Conservation (phyloP, 2,113 vertebrate species). For the Thermophis baileyi region DNA sequence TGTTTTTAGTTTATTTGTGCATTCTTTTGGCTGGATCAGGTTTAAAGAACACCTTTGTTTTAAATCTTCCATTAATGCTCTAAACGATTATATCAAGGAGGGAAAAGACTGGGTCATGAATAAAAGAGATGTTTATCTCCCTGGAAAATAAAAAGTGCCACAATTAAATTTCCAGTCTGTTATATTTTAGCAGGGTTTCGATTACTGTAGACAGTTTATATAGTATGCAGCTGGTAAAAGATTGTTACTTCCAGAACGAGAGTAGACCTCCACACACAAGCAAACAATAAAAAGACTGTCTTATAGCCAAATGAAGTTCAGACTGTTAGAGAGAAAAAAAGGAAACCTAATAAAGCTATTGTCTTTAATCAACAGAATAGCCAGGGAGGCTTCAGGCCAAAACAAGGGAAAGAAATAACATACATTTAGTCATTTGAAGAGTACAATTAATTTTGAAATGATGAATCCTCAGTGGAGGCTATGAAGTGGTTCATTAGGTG, state of each 20-base stretch:
- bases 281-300: background rate
- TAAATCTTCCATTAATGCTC: conserved; percentile 4
- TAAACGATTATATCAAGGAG: background rate
- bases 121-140: conserved; percentile 23
- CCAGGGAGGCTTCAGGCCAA: conserved; percentile 14
- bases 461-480: background rate
- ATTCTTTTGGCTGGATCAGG: conserved; percentile 23
- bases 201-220: background rate
- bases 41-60: conserved; percentile 42
- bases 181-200: background rate
- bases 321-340: background rate
- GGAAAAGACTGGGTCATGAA: background rate
- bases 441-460: conserved; percentile 27
- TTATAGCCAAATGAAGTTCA: background rate
- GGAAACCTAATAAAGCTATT: background rate
- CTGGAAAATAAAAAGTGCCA: conserved; percentile 40
- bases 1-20: background rate
- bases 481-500: background rate
- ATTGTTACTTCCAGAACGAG: background rate
- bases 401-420: conserved; percentile 9
- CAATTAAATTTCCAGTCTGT: conserved; percentile 41
- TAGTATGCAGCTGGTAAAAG: background rate
- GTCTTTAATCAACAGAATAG: conserved; percentile 27
- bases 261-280: background rate
- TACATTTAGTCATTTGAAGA: conserved; percentile 13